Evolutionary conservation across 2,113 vertebrate genomes (phyloP), one percentile per base, ranked within the genome.

Genomic region (Capreolus pygargus): DNA sequence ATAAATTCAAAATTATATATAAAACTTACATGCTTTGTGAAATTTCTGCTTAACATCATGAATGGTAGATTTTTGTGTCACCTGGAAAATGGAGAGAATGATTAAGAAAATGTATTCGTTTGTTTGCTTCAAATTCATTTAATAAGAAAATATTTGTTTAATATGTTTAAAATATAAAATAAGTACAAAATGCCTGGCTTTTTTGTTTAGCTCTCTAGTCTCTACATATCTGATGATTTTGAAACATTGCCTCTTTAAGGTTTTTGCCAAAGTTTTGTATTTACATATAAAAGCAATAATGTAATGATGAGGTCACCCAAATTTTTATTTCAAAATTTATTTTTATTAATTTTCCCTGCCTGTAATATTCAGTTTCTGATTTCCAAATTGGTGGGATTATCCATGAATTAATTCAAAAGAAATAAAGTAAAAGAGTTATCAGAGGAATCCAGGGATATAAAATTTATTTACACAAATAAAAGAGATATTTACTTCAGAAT

Each of bases 11-110:
- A 94, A 50, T 27, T 52, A 52, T n/a, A 47, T 9, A 30, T 60
- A 85, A 93, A 98, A 99, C 99, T 99, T 98, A 99, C 99, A 99
- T 81, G 97, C 88, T 99, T 99, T 99, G 92, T 99, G 98, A 98
- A 99, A 99, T 98, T 99, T 99, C 97, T 99, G 98, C 94, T 99
- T 99, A 96, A 99, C 98, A 95, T 99, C 99, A 81, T 99, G 99
- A 97, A 99, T 95, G 5, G 99, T 99, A 94, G 99, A 99, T 58
- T 98, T 98, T 97, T 99, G 99, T 92, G 98, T 97, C 61, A 99
- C 98, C 99, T 99, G 97, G 78, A 98, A 99, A 97, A 97, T 1
- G 16, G 12, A 97, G 0, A 43, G 7, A 83, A 61, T 94, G 58
- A 50, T 97, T 93, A 98, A 52, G 10, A 90, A 27, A 50, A 79